Percentiles rank a stretch among this genome's conserved stretches.
phyloP scores from a whole-genome alignment of 2,888 invertebrate species.

The Poecilobothrus nobilitatus region DNA sequence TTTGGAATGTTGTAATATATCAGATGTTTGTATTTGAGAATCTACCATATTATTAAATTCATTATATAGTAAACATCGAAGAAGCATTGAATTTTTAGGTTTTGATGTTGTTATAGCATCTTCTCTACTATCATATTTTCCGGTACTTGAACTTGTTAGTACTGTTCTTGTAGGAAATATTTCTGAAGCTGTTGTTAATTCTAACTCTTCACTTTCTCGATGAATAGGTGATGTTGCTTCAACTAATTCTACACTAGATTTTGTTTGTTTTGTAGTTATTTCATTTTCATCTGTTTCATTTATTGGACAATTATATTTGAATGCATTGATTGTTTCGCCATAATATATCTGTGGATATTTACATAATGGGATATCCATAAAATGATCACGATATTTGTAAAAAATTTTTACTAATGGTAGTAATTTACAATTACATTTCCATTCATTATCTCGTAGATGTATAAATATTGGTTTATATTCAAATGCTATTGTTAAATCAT shows the following conservation, averaged over 20 bases:
- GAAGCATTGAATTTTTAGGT: background rate
- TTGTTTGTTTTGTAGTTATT: background rate
- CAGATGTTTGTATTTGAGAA: conserved; percentile 7
- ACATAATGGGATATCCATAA: conserved; percentile 32
- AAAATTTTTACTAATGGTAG: conserved; percentile 26
- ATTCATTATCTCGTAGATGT: conserved; percentile 31
- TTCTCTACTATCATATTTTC: background rate
- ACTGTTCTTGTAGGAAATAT: background rate
- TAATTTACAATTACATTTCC: conserved; percentile 33
- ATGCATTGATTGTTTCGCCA: conserved; percentile 27
- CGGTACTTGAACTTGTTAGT: background rate
- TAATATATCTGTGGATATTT: conserved; percentile 27
- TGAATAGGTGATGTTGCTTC: background rate
- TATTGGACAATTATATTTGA: conserved; percentile 17
- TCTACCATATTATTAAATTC: background rate
- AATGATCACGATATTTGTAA: conserved; percentile 22
- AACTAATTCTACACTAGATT: background rate
- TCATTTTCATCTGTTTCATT: background rate
- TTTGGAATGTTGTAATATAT: background rate
- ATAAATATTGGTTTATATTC: conserved; percentile 19
- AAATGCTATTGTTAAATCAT: conserved; percentile 24
- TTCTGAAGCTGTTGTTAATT: background rate
- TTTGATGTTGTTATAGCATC: background rate
- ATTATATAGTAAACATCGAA: conserved; percentile 19
- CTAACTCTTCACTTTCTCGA: conserved; percentile 17